Percentiles rank a stretch among this genome's conserved stretches.
Conservation (phyloP, 2,888 invertebrate species). For the Pantelozetes paolii region DNA sequence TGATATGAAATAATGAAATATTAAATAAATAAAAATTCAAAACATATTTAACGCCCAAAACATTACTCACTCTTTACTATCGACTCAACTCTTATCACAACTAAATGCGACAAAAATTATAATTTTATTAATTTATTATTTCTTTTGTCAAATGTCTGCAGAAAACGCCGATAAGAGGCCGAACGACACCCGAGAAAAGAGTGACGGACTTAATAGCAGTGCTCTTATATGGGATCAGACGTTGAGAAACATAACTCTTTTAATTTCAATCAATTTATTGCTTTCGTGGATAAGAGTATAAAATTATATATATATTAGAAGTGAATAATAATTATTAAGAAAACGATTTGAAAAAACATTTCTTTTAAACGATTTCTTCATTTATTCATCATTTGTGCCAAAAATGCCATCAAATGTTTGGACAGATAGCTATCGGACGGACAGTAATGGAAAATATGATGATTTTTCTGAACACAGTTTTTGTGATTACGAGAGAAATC, state of each 20-base stretch:
- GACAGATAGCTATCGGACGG: background rate
- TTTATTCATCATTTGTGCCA: conserved; percentile 20
- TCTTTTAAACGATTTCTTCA: background rate
- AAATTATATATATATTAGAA: background rate
- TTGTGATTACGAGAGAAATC: background rate
- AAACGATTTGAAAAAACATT: background rate
- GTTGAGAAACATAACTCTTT: background rate
- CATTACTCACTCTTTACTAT: background rate
- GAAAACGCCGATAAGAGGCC: conserved; percentile 82
- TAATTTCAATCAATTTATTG: conserved; percentile 27
- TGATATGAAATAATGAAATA: conserved; percentile 15
- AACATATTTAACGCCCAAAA: conserved; percentile 14
- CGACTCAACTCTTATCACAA: background rate
- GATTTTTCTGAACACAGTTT: background rate
- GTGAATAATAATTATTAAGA: background rate
- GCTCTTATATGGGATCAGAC: background rate
- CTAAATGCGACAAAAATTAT: conserved; percentile 2
- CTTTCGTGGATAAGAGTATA: conserved; percentile 23
- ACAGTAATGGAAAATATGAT: background rate
- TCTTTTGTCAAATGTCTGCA: conserved; percentile 53
- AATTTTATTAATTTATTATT: background rate
- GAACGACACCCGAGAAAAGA: conserved; percentile 80
- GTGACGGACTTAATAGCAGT: conserved; percentile 66
- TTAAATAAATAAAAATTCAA: background rate
- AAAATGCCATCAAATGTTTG: conserved; percentile 2